Conservation (phyloP, 2,888 invertebrate genomes). For the Tetragnatha montana region DNA sequence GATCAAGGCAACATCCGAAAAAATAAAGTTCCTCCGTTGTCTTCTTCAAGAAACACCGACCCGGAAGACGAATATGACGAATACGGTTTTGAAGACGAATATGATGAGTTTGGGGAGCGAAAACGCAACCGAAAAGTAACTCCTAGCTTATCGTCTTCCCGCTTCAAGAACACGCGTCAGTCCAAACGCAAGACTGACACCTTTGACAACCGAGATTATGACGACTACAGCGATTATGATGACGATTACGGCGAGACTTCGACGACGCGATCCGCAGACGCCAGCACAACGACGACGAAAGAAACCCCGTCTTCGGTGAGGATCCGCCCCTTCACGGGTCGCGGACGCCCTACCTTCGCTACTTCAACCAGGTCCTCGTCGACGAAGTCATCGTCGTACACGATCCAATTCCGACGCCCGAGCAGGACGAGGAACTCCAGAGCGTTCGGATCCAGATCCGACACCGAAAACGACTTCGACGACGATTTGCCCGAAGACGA, state of each 20-base stretch:
- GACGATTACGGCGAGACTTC: conserved; percentile 52
- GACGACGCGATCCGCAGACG: conserved; percentile 8
- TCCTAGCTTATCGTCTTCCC: conserved; percentile 41
- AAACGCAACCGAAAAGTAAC: conserved; percentile 52
- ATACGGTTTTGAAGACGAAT: conserved; percentile 70
- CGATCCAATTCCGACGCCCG: conserved; percentile 67
- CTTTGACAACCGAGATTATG: conserved; percentile 45
- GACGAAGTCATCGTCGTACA: conserved; percentile 50
- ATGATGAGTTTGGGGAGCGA: conserved; percentile 52
- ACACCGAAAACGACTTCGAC: conserved; percentile 66
- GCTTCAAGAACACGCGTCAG: conserved; percentile 58
- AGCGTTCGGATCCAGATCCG: conserved; percentile 69
- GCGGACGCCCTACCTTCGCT: conserved; percentile 54
- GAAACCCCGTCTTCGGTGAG: conserved; percentile 61
- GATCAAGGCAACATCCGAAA: conserved; percentile 33
- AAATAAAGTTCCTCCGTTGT: conserved; percentile 47
- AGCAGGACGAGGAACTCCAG: conserved; percentile 66
- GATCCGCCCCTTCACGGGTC: conserved; percentile 66
- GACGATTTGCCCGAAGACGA: conserved; percentile 66
- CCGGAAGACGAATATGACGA: conserved; percentile 68
- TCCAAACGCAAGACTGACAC: conserved; percentile 58
- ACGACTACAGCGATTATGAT: conserved; percentile 71
- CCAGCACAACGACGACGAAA: conserved; percentile 34
- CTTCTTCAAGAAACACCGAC: conserved; percentile 64
- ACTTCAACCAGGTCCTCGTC: conserved; percentile 38